Evolutionary conservation across 2,797 vertebrate genomes (phyloP).

Genomic region (Sylvia borin): DNA sequence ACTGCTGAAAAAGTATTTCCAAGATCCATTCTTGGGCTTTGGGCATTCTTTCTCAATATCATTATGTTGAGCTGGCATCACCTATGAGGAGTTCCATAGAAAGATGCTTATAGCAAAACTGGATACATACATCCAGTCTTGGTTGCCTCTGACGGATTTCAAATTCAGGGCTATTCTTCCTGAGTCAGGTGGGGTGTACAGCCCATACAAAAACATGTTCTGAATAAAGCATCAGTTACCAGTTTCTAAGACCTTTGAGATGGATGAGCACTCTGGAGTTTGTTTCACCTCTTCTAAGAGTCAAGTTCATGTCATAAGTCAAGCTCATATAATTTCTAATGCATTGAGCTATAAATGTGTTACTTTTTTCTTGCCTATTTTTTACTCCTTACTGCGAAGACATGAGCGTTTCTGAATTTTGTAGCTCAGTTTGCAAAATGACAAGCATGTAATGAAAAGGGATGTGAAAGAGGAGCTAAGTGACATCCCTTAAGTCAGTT

Average conservation of each 20-base stretch:
- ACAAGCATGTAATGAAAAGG: constrained; percentile 51
- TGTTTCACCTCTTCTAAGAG: neutral
- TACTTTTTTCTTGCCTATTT: neutral
- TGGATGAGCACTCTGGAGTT: neutral
- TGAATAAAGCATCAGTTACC: neutral
- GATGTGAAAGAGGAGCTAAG: constrained; percentile 66
- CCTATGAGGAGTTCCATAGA: neutral
- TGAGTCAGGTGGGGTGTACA: neutral
- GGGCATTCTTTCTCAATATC: neutral
- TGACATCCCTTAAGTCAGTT: constrained; percentile 58
- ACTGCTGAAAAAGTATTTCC: neutral
- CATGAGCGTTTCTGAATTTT: constrained; percentile 37
- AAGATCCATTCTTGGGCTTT: neutral
- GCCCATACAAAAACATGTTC: neutral
- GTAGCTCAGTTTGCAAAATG: constrained; percentile 40
- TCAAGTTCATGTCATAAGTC: neutral
- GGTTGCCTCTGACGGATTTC: neutral
- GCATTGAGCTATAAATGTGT: neutral
- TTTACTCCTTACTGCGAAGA: neutral
- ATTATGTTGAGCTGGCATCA: neutral
- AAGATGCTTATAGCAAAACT: neutral
- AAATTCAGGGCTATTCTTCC: neutral
- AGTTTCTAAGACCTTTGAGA: neutral
- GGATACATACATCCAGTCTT: neutral
- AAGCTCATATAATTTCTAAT: neutral